Conservation (phyloP, 2,113 vertebrate species). For the Passer montanus region DNA sequence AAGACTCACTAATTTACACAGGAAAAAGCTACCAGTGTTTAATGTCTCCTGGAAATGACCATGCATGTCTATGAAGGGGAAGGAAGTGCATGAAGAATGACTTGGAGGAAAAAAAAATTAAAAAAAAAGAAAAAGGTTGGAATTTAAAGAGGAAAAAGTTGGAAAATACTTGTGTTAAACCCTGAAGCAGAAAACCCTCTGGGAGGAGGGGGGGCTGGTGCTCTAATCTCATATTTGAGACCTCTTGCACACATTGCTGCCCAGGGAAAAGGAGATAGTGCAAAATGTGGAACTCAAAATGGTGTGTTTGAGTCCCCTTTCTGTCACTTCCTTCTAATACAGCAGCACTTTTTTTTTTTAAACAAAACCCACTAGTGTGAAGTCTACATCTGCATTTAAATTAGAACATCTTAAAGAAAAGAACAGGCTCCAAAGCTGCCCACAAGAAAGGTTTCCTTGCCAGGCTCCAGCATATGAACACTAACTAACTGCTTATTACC, state of each 20-base stretch:
- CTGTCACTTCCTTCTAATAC: conserved; percentile 31
- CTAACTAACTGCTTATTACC: conserved; percentile 56
- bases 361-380: conserved; percentile 59
- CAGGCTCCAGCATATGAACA: conserved; percentile 48
- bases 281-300: background rate
- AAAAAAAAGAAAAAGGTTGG: background rate
- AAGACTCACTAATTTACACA: conserved; percentile 11
- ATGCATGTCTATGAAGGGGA: background rate
- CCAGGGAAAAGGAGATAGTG: background rate
- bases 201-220: background rate
- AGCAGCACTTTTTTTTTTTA: conserved; percentile 2
- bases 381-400: conserved; percentile 76
- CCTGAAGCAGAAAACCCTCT: background rate
- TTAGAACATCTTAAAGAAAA: conserved; percentile 74
- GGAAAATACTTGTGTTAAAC: background rate
- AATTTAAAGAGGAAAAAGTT: background rate
- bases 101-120: background rate
- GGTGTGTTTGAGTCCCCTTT: background rate
- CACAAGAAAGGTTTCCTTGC: conserved; percentile 59
- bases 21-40: conserved; percentile 9
- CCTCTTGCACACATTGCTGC: background rate
- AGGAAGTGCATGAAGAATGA: conserved; percentile 38
- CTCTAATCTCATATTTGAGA: background rate
- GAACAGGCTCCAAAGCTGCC: conserved; percentile 57
- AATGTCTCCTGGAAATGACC: conserved; percentile 28